Percentiles rank a stretch among this genome's conserved stretches.
These are phyloP conservation scores for Hydriomena furcata DNA, from an alignment of 2,888 invertebrate genomes.

Conservation along the genomic window DNA sequence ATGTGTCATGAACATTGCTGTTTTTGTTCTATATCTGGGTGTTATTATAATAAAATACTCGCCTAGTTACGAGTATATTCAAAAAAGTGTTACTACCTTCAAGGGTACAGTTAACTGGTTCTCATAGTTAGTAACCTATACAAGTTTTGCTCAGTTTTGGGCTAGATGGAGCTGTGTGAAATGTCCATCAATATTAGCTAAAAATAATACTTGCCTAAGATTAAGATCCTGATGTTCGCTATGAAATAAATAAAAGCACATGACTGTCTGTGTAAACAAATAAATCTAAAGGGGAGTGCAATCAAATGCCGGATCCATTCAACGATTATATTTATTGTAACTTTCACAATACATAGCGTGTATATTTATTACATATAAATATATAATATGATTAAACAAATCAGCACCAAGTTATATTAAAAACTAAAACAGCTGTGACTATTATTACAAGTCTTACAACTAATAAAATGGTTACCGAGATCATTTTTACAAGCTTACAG, in stretches of 20 bases:
- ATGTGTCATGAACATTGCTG: too few relatives aligned
- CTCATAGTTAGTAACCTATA: too few relatives aligned
- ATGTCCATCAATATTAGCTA: too few relatives aligned
- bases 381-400: too few relatives aligned
- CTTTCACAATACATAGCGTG: constrained; percentile 25
- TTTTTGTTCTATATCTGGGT: too few relatives aligned
- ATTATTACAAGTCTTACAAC: constrained; percentile 11
- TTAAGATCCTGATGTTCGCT: not conserved
- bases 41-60: too few relatives aligned
- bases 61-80: too few relatives aligned
- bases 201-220: not conserved
- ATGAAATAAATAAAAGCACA: constrained; percentile 37
- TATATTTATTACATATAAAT: too few relatives aligned
- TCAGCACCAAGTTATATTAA: constrained; percentile 28
- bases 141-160: too few relatives aligned
- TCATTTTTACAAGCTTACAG: constrained; percentile 7
- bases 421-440: constrained; percentile 18
- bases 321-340: constrained; percentile 34
- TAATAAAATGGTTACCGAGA: constrained; percentile 6
- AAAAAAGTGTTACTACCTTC: too few relatives aligned
- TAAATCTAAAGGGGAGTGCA: constrained; percentile 26
- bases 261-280: constrained; percentile 51
- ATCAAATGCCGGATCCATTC: constrained; percentile 44
- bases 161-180: too few relatives aligned
- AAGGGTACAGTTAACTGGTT: too few relatives aligned